Conservation (phyloP, 92 coral and sea anemone species). For the Phenganax stokvisi region DNA sequence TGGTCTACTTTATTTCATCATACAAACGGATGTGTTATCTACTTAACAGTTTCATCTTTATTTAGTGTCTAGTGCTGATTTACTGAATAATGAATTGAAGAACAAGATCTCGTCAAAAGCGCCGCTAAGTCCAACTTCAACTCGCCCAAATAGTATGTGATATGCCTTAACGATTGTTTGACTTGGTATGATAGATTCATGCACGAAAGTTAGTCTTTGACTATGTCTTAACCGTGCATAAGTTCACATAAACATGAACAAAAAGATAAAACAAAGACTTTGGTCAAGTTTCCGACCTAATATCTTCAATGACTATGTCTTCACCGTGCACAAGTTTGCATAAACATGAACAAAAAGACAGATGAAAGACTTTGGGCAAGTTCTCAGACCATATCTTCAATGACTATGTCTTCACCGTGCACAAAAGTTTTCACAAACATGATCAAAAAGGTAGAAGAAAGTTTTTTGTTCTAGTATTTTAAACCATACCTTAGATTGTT, state of each 20-base stretch:
- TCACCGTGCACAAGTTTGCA: not conserved
- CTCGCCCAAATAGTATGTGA: conserved; percentile 52
- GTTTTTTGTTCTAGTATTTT: no score
- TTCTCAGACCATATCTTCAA: no score
- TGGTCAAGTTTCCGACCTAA: not conserved
- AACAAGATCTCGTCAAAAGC: conserved; percentile 63
- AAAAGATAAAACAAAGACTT: no score
- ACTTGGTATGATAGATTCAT: not conserved
- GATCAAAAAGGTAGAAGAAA: no score
- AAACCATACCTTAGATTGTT: no score
- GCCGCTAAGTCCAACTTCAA: conserved; percentile 56
- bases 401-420: no score
- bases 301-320: not conserved
- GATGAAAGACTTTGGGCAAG: no score
- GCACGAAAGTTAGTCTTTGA: no score
- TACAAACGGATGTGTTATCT: not conserved
- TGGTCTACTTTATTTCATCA: not conserved
- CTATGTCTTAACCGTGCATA: no score
- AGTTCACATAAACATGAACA: no score
- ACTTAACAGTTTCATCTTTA: not conserved
- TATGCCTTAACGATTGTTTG: not conserved
- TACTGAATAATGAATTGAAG: conserved; percentile 84
- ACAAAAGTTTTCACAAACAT: no score
- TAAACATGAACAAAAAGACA: not conserved
- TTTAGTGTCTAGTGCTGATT: conserved; percentile 79